Base-by-base conservation (phyloP, 2,113 vertebrate genomes). In the Neogobius melanostomus region DNA sequence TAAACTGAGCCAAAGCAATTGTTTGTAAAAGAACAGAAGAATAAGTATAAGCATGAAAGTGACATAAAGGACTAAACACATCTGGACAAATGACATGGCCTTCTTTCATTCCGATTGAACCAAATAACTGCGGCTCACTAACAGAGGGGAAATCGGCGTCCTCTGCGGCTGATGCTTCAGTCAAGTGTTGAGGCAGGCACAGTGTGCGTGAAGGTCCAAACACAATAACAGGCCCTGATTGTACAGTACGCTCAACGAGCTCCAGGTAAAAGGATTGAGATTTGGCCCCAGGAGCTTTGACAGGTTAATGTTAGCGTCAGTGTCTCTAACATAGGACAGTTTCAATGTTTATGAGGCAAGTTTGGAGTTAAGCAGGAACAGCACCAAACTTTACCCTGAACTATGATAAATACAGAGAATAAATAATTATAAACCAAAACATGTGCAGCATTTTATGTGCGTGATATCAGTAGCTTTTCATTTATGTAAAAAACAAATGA, bases 221-320 rank as follows among this genome's bases (percentile, higher is more conserved):
- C 74, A 71, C 71, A n/a, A 78, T 85, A 81, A 75, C 15, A 79
- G 85, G 81, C 83, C 83, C 82, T 88, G 89, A 90, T 91, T 91
- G 89, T 90, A 87, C 84, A 76, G 87, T 83, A 88, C 85, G 85
- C 88, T 82, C 64, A 82, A 81, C 77, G 11, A 83, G 78, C 82
- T 81, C 71, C 75, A 51, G 66, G 68, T 77, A 76, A 72, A 75
- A 72, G 75, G 16, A 64, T 49, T 68, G 46, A 12, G 64, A 70
- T 84, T 84, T 76, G 87, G 77, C 75, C 76, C 72, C 60, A 11
- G 56, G 80, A 77, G 74, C 76, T 76, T 51, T 56, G 69, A 71
- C 60, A 53, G 75, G 82, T 67, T 83, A 16, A 43, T 28, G 56
- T 66, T 74, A 78, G 76, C 72, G 75, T 80, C 68, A 54, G 57